Percentiles rank a stretch among this genome's conserved stretches.
These are phyloP conservation scores for Cyanistes caeruleus DNA, from an alignment of 2,113 vertebrate genomes.

Conservation along the genomic window DNA sequence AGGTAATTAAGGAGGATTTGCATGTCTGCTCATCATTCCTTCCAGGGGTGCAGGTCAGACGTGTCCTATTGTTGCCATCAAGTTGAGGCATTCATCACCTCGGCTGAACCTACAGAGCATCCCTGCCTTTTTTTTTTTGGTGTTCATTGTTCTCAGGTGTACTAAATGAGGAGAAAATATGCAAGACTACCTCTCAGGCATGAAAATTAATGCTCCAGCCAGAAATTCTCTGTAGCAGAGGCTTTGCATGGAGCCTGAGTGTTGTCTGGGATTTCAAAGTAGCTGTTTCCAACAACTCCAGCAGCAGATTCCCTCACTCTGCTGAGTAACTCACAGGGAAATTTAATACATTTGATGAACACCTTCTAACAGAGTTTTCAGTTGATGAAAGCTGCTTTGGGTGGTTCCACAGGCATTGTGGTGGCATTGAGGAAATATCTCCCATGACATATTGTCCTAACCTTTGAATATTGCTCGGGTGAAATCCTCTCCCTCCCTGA, in stretches of 20 bases:
- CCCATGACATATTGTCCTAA: not conserved
- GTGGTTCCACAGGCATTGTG: not conserved
- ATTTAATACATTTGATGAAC: not conserved
- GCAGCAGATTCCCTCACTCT: not conserved
- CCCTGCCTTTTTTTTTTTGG: not conserved
- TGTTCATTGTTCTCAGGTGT: not conserved
- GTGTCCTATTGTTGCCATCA: not conserved
- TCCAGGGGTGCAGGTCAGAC: not conserved
- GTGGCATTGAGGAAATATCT: not conserved
- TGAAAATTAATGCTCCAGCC: not conserved
- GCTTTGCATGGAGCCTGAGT: not conserved
- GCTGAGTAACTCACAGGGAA: not conserved
- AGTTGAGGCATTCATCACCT: not conserved
- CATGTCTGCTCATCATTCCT: not conserved
- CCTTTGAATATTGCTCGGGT: not conserved
- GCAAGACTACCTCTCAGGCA: not conserved
- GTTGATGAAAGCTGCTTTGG: not conserved
- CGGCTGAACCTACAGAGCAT: not conserved
- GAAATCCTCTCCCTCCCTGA: constrained; percentile 4
- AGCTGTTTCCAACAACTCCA: not conserved
- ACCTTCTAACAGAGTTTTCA: not conserved
- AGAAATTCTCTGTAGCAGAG: not conserved
- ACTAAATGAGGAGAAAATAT: constrained; percentile 25
- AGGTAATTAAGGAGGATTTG: constrained; percentile 30
- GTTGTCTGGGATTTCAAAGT: not conserved